Evolutionary conservation across 2,113 vertebrate species (phyloP), one percentile per base, ranked within the genome.

Genomic region (Ictidomys tridecemlineatus): DNA sequence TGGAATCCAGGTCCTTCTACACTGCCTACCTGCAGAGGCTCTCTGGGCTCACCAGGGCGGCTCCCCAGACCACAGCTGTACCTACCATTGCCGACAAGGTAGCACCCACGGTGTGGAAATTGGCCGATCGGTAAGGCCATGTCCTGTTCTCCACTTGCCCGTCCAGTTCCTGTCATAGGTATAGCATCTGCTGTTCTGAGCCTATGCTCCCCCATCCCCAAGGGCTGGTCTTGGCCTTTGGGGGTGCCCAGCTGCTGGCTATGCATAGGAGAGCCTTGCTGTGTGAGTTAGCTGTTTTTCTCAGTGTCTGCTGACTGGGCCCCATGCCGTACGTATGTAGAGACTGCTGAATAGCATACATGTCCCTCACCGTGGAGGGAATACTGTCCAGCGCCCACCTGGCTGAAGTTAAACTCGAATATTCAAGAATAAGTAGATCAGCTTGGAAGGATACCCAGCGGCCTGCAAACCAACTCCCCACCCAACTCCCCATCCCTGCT

Each of bases 1-100:
- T 76, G 2, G 99, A 99, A 91, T 99, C 98, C 0, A 99, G 99
- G 67, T 45, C 97, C 42, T 99, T 99, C 97, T 99, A 99, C 96
- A 99, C 98, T 1, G 98, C 97, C 63, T 99, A 98, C 98, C 98
- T 99, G 98, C 98, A 98, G 98, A 98, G 95, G 42, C 98, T 99
- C 37, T 97, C 99, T 0, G 99, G 98, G 1, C 98, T 99, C 94
- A 97, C 98, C 84, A 98, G 98, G 0, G 98, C 98, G 24, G 98
- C 98, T 42, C 98, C 98, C 96, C 97, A 94, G 7, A 97, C 96
- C 61, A 98, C 98, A 0, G 3, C 88, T 4, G 65, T 18, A 0
- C 22, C 9, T 1, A 6, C 58, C 0, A 0, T 65, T 5, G 10
- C 56, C 48, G 98, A 94, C 0, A 95, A 94, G 9, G 65, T 70